Conservation (phyloP, 2,888 invertebrate genomes). For the Dicycla oo region DNA sequence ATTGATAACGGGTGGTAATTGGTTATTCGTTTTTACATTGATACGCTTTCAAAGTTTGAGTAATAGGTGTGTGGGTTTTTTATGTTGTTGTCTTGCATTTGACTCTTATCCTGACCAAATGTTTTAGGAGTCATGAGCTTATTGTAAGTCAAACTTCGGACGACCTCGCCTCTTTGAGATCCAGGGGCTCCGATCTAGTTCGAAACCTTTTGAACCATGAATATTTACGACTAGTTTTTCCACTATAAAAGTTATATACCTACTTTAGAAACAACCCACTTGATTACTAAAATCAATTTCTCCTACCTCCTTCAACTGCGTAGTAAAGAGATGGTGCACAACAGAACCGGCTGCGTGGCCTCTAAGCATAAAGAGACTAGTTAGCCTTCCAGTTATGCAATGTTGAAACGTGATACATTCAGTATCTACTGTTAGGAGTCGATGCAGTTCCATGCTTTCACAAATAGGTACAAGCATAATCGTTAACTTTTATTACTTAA, state of each 20-base stretch:
- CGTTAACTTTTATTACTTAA: slow-evolving; percentile 19
- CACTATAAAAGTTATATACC: neutral
- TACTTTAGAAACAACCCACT: neutral
- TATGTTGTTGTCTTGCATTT: neutral
- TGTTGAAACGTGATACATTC: slow-evolving; percentile 49
- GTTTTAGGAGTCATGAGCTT: neutral
- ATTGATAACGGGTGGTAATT: slow-evolving; percentile 23
- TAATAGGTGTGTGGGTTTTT: slow-evolving; percentile 1
- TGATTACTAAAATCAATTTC: slow-evolving; percentile 16
- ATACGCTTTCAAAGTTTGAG: slow-evolving; percentile 22
- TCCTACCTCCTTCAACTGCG: slow-evolving; percentile 20
- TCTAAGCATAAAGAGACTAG: slow-evolving; percentile 62
- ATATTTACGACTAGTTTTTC: neutral
- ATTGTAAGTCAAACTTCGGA: slow-evolving; percentile 10
- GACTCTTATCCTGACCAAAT: neutral
- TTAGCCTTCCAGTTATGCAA: slow-evolving; percentile 69
- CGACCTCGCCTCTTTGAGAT: neutral
- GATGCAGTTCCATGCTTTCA: slow-evolving; percentile 38
- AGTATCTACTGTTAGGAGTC: slow-evolving; percentile 29
- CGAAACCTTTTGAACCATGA: neutral
- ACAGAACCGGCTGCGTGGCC: slow-evolving; percentile 58
- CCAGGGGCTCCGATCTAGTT: neutral
- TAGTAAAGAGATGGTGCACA: slow-evolving; percentile 42
- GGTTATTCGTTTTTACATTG: slow-evolving; percentile 37
- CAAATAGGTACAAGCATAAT: slow-evolving; percentile 7